These are phyloP conservation scores for Agrotis puta DNA, from an alignment of 2,888 invertebrate species.

Conservation along the genomic window DNA sequence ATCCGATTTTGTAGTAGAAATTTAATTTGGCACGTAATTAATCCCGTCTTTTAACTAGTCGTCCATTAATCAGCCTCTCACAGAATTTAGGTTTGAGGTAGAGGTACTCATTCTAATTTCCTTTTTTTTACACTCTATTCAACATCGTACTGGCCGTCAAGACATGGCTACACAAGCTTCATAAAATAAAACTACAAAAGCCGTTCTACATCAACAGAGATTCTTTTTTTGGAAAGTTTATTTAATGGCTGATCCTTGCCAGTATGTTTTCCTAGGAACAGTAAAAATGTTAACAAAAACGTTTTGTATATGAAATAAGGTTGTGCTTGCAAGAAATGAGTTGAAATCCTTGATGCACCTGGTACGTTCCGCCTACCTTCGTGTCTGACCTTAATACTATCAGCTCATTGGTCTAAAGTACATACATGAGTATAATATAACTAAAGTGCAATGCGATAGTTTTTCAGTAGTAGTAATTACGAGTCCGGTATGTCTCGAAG, in stretches of 20 bases:
- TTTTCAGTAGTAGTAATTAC: slow-evolving; percentile 54
- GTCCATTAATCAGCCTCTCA: background rate
- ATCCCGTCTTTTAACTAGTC: too few relatives aligned
- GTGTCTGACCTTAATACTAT: slow-evolving; percentile 51
- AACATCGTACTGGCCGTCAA: background rate
- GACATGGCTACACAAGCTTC: background rate
- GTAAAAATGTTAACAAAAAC: slow-evolving; percentile 47
- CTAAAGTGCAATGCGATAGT: slow-evolving; percentile 14
- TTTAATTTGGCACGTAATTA: background rate
- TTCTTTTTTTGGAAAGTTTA: slow-evolving; percentile 10
- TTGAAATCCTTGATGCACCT: slow-evolving; percentile 55
- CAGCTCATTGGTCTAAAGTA: slow-evolving; percentile 60
- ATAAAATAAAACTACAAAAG: background rate
- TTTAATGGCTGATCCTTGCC: slow-evolving; percentile 6
- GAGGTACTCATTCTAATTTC: too few relatives aligned
- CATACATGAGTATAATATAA: slow-evolving; percentile 11
- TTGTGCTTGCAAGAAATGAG: slow-evolving; percentile 43
- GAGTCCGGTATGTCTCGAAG: slow-evolving; percentile 37
- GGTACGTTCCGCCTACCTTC: slow-evolving; percentile 61
- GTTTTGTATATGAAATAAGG: slow-evolving; percentile 38
- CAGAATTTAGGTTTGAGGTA: background rate
- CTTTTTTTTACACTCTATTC: background rate
- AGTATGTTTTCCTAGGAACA: slow-evolving; percentile 25
- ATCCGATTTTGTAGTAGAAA: background rate
- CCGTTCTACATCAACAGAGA: too few relatives aligned